Conservation (phyloP, 2,888 invertebrate species). For the Tipula vernalis region DNA sequence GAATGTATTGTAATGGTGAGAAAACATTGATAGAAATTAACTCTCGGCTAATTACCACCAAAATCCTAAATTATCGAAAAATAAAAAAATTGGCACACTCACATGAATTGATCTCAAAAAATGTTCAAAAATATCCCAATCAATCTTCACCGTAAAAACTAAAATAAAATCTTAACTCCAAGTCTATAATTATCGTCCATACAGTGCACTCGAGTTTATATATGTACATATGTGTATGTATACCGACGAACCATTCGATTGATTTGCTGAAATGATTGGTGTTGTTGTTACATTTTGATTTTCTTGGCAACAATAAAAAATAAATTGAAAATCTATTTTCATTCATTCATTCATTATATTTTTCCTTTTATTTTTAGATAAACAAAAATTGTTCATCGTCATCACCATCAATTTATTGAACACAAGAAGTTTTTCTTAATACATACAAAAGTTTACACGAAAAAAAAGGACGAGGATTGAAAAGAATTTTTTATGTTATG, state of each 20-base stretch:
- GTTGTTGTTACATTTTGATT: neutral
- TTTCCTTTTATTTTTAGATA: neutral
- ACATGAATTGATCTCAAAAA: too few species aligned
- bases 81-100: too few species aligned
- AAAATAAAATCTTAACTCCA: neutral
- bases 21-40: neutral
- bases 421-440: neutral
- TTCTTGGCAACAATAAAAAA: neutral
- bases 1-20: too few species aligned
- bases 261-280: neutral
- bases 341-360: neutral
- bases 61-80: neutral
- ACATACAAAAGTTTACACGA: neutral
- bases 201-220: neutral
- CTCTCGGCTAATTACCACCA: neutral
- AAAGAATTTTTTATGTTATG: neutral
- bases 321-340: neutral
- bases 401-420: neutral
- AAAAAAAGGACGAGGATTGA: neutral
- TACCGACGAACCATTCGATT: neutral
- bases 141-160: neutral
- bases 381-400: neutral
- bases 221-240: too few species aligned
- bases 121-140: neutral
- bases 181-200: neutral